phyloP scores from a whole-genome alignment of 2,113 vertebrate species.

The Ondatra zibethicus region DNA sequence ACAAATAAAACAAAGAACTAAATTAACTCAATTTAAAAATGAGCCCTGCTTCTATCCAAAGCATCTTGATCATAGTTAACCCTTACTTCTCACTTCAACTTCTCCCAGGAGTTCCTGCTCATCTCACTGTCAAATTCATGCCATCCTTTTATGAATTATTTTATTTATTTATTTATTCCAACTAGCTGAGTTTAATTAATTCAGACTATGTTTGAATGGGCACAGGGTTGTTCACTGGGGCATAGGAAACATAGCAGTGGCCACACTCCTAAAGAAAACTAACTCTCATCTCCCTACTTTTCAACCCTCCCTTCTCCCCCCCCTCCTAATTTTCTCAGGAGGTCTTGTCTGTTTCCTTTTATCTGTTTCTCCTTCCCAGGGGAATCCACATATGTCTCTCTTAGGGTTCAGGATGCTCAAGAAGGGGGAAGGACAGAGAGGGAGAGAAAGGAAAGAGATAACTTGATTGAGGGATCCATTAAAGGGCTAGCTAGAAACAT shows the following conservation, averaged over 20 bases:
- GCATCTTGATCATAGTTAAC: neutral
- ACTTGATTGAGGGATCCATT: no score
- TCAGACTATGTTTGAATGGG: neutral
- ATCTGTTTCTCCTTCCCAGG: no score
- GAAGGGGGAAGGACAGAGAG: no score
- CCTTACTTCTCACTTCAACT: neutral
- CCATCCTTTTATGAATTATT: neutral
- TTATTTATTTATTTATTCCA: neutral
- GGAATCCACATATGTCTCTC: no score
- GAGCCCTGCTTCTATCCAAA: neutral
- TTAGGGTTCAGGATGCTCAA: no score
- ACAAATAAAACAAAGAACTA: neutral
- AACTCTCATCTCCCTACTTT: neutral
- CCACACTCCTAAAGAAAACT: neutral
- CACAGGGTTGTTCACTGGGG: neutral
- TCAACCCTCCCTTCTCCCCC: no score
- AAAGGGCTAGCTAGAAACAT: no score
- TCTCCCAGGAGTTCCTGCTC: neutral
- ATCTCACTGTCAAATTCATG: neutral
- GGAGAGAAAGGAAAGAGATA: no score
- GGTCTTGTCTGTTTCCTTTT: no score
- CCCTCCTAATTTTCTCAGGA: no score
- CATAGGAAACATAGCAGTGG: neutral
- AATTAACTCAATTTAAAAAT: neutral
- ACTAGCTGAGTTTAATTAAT: neutral